These are phyloP conservation scores for Tarsius wallacei DNA, from an alignment of 2,797 vertebrate genomes.

Conservation along the genomic window DNA sequence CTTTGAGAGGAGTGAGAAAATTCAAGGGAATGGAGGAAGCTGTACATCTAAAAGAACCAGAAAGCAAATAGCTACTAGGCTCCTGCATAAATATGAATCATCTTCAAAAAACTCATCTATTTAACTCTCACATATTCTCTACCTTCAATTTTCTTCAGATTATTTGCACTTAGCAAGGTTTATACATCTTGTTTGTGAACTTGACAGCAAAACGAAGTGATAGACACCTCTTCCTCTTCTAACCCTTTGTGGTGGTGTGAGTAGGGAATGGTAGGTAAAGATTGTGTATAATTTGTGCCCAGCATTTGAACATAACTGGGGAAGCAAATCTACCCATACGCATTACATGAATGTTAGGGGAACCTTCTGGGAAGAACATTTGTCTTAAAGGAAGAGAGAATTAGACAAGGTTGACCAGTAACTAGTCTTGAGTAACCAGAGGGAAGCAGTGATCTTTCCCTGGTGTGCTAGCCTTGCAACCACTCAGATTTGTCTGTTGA, in stretches of 20 bases:
- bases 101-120: background rate
- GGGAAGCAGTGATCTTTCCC: background rate
- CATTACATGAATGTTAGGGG: background rate
- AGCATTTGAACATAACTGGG: background rate
- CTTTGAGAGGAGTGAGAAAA: constrained; percentile 17
- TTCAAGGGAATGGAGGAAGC: background rate
- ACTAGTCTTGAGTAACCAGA: background rate
- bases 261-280: background rate
- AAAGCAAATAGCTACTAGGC: background rate
- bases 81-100: background rate
- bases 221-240: background rate
- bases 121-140: background rate
- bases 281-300: background rate
- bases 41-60: background rate
- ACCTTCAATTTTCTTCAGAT: background rate
- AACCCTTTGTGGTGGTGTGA: background rate
- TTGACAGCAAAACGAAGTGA: background rate
- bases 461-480: background rate
- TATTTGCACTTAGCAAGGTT: constrained; percentile 15
- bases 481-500: constrained; percentile 3
- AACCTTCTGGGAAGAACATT: background rate
- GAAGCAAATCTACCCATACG: background rate
- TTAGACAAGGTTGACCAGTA: background rate
- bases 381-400: constrained; percentile 22
- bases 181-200: background rate